A percentile compares a stretch with the other conserved stretches of the same genome.
Evolutionary conservation across 2,113 vertebrate genomes (phyloP).

Genomic region (Plestiodon gilberti): DNA sequence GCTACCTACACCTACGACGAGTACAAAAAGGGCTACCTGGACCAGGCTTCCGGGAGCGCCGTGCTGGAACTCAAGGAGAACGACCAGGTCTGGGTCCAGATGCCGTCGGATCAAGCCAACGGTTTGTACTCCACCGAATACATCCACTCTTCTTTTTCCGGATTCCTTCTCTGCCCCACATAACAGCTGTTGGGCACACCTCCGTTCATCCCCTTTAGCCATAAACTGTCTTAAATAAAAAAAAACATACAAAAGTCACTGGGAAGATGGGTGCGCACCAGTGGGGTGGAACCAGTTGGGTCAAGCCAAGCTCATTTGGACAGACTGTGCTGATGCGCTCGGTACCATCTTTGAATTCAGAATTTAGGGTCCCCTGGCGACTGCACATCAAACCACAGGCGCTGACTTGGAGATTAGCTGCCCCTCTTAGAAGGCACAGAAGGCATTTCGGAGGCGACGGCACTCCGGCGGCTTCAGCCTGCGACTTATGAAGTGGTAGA

Average conservation of each 20-base stretch:
- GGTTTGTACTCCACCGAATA: conserved; percentile 98
- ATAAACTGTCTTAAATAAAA: conserved; percentile 68
- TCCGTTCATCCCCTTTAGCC: conserved; percentile 68
- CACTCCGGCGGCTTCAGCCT: not conserved
- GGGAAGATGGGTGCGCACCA: conserved; percentile 60
- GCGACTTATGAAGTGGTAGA: not conserved
- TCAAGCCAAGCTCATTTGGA: conserved; percentile 43
- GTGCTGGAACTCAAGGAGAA: conserved; percentile 96
- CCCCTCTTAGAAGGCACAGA: conserved; percentile 29
- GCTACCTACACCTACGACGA: conserved; percentile 98
- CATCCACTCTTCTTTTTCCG: conserved; percentile 98
- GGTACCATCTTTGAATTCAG: not conserved
- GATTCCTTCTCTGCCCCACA: conserved; percentile 97
- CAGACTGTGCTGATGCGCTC: conserved; percentile 43
- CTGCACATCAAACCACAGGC: conserved; percentile 42
- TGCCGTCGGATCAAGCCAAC: conserved; percentile 98
- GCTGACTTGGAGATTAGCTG: conserved; percentile 23
- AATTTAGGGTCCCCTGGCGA: conserved; percentile 48
- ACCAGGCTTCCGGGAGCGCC: conserved; percentile 97
- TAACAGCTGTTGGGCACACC: conserved; percentile 77
- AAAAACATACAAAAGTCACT: conserved; percentile 66
- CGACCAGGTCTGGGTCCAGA: conserved; percentile 97
- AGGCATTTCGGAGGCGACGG: not conserved
- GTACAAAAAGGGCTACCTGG: conserved; percentile 99
- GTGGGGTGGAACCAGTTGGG: conserved; percentile 53